Evolutionary conservation across 2,113 vertebrate genomes (phyloP).

Genomic region (Onychorhynchus coronatus): DNA sequence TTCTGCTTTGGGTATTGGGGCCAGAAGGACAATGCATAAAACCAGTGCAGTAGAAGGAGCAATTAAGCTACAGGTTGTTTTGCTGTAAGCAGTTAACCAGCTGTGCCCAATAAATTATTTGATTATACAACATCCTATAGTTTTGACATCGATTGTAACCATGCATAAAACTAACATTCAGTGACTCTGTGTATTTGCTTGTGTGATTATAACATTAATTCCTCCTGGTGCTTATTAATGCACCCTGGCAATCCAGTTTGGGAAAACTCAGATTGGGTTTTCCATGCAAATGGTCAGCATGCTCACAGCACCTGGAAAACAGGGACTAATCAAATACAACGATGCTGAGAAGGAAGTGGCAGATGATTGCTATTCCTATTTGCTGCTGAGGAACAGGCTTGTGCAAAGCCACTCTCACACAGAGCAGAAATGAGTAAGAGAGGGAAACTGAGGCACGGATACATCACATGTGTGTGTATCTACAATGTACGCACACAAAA

Average conservation of each 20-base stretch:
- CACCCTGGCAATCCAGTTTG: neutral
- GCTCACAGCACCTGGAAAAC: neutral
- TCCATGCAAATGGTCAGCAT: neutral
- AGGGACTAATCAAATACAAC: neutral
- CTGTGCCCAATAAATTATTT: slow-evolving; percentile 78
- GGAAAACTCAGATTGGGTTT: too few relatives aligned
- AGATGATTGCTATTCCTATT: neutral
- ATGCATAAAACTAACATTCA: slow-evolving; percentile 34
- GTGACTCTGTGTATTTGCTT: neutral
- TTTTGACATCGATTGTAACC: slow-evolving; percentile 46
- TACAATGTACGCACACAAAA: neutral
- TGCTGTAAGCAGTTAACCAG: slow-evolving; percentile 72
- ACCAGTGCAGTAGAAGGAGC: slow-evolving; percentile 59
- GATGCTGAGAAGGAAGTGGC: neutral
- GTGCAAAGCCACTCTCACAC: neutral
- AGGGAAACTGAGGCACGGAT: neutral
- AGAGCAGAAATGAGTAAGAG: neutral
- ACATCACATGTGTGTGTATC: rapidly evolving
- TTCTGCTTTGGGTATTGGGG: slow-evolving; percentile 66
- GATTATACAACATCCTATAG: slow-evolving; percentile 55
- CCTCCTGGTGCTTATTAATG: neutral
- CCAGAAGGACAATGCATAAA: slow-evolving; percentile 67
- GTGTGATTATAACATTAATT: neutral
- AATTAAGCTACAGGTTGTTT: slow-evolving; percentile 81
- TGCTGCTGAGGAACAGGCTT: neutral